phyloP scores from a whole-genome alignment of 1,140 invertebrate genomes.

The Batillaria attramentaria region DNA sequence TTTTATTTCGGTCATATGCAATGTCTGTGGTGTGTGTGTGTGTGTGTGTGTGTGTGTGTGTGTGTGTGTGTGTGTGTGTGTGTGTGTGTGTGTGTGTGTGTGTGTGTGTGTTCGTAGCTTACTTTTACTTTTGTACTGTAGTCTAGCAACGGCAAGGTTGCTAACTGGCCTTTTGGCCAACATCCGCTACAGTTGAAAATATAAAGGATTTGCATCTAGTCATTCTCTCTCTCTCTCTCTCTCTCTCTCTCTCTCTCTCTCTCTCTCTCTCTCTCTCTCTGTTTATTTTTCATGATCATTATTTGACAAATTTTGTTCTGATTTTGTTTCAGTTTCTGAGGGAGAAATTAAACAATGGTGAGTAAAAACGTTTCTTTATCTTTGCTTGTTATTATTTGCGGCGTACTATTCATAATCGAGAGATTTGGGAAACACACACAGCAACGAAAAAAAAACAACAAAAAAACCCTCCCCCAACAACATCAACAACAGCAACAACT shows the following conservation, averaged over 20 bases:
- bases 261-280: background rate
- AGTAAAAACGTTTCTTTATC: background rate
- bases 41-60: conserved; percentile 5
- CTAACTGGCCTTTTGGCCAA: too few species aligned
- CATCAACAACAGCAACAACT: too few species aligned
- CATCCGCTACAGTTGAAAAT: background rate
- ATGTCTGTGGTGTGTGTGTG: background rate
- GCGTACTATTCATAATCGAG: background rate
- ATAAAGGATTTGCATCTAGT: background rate
- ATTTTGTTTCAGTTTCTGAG: conserved; percentile 53
- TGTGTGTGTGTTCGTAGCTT: background rate
- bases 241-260: conserved; percentile 1
- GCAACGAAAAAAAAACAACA: background rate
- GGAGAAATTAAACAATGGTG: conserved; percentile 56
- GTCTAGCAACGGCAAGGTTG: too few species aligned
- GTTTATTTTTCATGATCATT: background rate
- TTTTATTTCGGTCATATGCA: too few species aligned
- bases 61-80: conserved; percentile 13
- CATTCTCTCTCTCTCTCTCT: background rate
- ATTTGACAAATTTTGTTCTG: conserved; percentile 11
- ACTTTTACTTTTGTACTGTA: background rate
- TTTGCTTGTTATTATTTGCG: too few species aligned
- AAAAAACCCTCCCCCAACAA: background rate
- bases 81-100: conserved; percentile 12
- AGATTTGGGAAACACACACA: background rate